Base-by-base conservation (phyloP, 2,888 invertebrate genomes). In the Hofmannophila pseudospretella region DNA sequence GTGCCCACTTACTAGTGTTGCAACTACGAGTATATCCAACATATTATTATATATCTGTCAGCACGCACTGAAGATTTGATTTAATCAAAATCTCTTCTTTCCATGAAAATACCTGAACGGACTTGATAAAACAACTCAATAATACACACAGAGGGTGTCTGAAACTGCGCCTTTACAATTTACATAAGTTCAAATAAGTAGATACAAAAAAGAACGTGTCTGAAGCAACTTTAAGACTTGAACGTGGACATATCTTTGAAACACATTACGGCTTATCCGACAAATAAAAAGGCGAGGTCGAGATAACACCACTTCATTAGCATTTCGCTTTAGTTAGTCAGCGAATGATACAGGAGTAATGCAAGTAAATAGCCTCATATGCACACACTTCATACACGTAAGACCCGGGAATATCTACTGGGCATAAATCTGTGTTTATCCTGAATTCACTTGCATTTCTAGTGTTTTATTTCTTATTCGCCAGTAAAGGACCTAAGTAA, bases 301-400 rank as follows among this genome's bases (percentile, higher is more conserved):
- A 56, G 61, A 71, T 72, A 71, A 64, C 61, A 53, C 36, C 64
- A 58, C 66, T 66, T 72, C 71, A 72, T 73, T 73, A 68, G 64
- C 69, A 72, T 71, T 62, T 61, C 43, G 57, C 51, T 54, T 62
- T 54, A 56, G 62, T 64, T 64, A 58, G 51, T 51, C 49, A 41
- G 35, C 52, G 44, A 53, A 51, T 48, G 51, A 59, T 54, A 62
- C 51, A 53, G 59, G 53, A 54, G 59, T 62, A 63, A 57, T 62
- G 63, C 58, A 56, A 61, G 66, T 54, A 52, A 55, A 50, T 49
- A 48, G 49, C 51, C 51, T 38, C 28, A 39, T 54, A 47, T 44
- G 52, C 39, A 51, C 49, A 50, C 46, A 45, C 49, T 55, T 51
- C 36, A 47, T 44, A 40, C 42, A 36, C n/a, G n/a, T n/a, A 41